These are phyloP conservation scores for Margarornis squamiger DNA, from an alignment of 2,797 vertebrate genomes.

Conservation along the genomic window DNA sequence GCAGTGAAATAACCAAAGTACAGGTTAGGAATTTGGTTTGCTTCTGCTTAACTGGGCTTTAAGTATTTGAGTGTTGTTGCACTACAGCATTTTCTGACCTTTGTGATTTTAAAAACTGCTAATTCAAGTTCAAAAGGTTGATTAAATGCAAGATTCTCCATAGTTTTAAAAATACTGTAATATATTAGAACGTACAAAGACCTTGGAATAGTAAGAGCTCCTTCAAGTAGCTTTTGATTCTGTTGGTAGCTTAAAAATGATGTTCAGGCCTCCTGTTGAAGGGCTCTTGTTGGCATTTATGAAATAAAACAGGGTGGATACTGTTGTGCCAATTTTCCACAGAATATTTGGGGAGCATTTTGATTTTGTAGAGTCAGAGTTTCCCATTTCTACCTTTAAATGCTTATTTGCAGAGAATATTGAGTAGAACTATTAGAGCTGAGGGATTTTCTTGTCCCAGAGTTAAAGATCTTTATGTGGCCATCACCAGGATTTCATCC, in stretches of 20 bases:
- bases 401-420: conserved; percentile 32
- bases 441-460: neutral
- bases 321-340: neutral
- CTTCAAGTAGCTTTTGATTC: conserved; percentile 4
- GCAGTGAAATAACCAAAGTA: neutral
- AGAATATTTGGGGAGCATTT: conserved; percentile 4
- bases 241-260: neutral
- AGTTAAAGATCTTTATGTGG: neutral
- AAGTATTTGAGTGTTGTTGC: neutral
- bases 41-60: neutral
- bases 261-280: neutral
- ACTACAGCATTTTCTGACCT: neutral
- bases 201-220: neutral
- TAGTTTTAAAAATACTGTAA: neutral
- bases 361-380: neutral
- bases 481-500: neutral
- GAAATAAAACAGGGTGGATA: neutral
- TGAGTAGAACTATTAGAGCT: neutral
- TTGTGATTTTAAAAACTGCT: neutral
- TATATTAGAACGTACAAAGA: neutral
- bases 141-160: neutral
- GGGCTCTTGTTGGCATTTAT: neutral
- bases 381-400: conserved; percentile 13
- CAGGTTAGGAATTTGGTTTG: neutral
- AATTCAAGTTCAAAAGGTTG: neutral